phyloP scores from a whole-genome alignment of 2,888 invertebrate species.

The Chirona hameri region DNA sequence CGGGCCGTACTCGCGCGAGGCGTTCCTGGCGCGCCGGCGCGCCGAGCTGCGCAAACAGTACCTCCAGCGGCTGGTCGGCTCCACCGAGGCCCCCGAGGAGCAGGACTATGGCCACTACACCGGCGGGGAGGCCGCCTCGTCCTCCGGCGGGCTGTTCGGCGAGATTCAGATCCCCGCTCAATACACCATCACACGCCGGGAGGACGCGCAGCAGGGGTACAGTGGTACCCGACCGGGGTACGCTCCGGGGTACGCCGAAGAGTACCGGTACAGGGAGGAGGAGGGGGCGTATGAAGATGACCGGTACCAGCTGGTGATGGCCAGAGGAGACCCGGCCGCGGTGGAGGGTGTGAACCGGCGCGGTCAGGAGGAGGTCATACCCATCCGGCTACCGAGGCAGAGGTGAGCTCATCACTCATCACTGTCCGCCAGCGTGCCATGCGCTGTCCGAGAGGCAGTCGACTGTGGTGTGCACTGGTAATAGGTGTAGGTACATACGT shows the following conservation, averaged over 20 bases:
- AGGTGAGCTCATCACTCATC: no score
- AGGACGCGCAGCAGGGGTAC: no score
- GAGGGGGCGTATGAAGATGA: background rate
- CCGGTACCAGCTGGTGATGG: conserved; percentile 3
- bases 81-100: background rate
- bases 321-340: background rate
- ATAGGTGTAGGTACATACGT: no score
- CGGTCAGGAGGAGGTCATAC: background rate
- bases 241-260: no score
- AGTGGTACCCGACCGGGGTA: no score
- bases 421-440: no score
- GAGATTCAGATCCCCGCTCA: background rate
- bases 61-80: background rate
- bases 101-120: background rate
- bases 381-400: background rate
- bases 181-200: no score
- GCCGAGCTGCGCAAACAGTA: conserved; percentile 27
- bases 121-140: background rate
- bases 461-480: no score
- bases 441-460: no score
- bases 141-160: background rate
- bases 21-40: conserved; percentile 31
- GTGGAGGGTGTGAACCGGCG: background rate
- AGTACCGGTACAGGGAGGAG: no score
- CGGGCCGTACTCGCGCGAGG: conserved; percentile 32